Evolutionary conservation across 2,888 invertebrate genomes (phyloP), one percentile per base, ranked within the genome.

Genomic region (Scaptomyza parva): DNA sequence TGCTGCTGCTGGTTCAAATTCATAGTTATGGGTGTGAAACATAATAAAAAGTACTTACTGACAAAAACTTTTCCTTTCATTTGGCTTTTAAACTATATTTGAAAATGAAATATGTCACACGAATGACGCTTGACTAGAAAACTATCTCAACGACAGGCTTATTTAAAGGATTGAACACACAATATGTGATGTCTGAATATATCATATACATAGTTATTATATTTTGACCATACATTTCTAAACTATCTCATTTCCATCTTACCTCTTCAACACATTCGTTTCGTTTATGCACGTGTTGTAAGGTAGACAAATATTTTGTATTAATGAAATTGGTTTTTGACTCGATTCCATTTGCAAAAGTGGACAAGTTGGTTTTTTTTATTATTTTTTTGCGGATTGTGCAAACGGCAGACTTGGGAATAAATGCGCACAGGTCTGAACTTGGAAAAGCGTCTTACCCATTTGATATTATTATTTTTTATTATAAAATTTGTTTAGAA

Each of bases 401-500:
- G 68, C 68, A 80, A 88, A 87, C 86, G 79, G 82, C 84, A 84
- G 75, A 72, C 88, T 47, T 70, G 86, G 86, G 86, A 87, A 89
- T 87, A 68, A 59, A 64, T 54, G 48, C 39, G 58, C 37, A 17
- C 17, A 9, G 9, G 37, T 33, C 57, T 47, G 18, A 48, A 45
- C 57, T 43, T 44, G 44, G 22, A 14, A 22, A 35, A 22, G 17
- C 24, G 40, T 40, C 45, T 48, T 72, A 24, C 20, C 28, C 64
- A 48, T 62, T 59, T 41, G 33, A 61, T 52, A 62, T 80, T 66
- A 80, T 82, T 54, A 54, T 71, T 62, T 76, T 82, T 83, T 87
- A 83, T 78, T 83, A 86, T 83, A 73, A 85, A 83, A 87, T 86
- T 78, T 67, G 76, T 52, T 70, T 76, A 65, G 64, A 78, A 39